These are phyloP conservation scores for Asbolus verrucosus DNA, from an alignment of 1,140 invertebrate genomes.

Conservation along the genomic window DNA sequence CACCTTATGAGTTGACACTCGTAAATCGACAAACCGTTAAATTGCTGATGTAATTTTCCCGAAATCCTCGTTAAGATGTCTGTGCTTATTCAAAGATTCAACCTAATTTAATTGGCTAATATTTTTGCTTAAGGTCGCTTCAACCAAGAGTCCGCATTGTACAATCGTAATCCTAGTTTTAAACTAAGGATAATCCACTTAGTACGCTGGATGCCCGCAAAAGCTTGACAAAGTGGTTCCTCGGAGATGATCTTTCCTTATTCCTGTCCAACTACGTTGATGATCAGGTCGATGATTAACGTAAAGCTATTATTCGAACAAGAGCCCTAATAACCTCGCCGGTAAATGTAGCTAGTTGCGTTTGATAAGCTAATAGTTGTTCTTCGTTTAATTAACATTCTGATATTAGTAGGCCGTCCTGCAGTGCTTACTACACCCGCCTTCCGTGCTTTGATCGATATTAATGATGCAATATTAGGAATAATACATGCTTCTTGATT, in stretches of 20 bases:
- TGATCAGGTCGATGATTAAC: conserved; percentile 33
- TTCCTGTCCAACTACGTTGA: conserved; percentile 24
- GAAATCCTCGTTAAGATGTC: conserved; percentile 32
- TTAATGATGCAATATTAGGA: conserved; percentile 30
- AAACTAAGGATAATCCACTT: conserved; percentile 38
- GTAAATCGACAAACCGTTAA: conserved; percentile 18
- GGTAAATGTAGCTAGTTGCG: conserved; percentile 34
- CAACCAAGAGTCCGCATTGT: too few species aligned
- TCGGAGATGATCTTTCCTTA: conserved; percentile 5
- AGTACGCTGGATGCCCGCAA: not conserved
- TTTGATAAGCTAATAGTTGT: conserved; percentile 39
- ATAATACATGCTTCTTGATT: conserved; percentile 38
- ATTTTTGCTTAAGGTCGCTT: conserved; percentile 14
- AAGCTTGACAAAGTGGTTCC: conserved; percentile 26
- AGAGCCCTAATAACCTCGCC: conserved; percentile 34
- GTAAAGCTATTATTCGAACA: conserved; percentile 26
- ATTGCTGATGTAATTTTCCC: conserved; percentile 28
- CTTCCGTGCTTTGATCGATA: conserved; percentile 32
- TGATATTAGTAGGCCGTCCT: conserved; percentile 33
- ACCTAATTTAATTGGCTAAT: conserved; percentile 20
- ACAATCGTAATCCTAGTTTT: conserved; percentile 26
- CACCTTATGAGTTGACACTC: too few species aligned
- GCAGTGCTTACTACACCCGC: conserved; percentile 20
- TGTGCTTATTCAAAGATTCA: conserved; percentile 14
- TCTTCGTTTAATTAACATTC: conserved; percentile 38